Evolutionary conservation across 1,140 invertebrate species (phyloP).

Genomic region (Lordiphosa stackelbergi): DNA sequence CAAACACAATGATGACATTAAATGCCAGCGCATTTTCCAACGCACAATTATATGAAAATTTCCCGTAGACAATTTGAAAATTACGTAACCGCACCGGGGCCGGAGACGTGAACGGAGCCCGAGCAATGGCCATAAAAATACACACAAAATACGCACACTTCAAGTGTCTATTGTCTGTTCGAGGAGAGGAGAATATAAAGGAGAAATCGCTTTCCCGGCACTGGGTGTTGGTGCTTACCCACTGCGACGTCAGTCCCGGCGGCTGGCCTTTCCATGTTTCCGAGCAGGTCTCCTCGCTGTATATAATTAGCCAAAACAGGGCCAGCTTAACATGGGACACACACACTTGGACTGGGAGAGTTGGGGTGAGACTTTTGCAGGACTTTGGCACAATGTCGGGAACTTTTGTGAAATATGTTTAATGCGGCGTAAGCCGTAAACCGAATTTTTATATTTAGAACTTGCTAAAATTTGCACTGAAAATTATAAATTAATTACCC

Average conservation of each 20-base stretch:
- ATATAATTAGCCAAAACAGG: slow-evolving; percentile 69
- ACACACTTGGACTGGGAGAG: slow-evolving; percentile 1
- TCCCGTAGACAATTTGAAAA: slow-evolving; percentile 25
- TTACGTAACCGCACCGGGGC: slow-evolving; percentile 62
- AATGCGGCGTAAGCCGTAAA: slow-evolving; percentile 12
- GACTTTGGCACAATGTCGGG: slow-evolving; percentile 29
- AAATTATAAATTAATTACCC: slow-evolving; percentile 25
- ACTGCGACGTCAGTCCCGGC: slow-evolving; percentile 26
- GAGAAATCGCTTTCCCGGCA: slow-evolving; percentile 30
- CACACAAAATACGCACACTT: slow-evolving; percentile 42
- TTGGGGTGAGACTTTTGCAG: slow-evolving; percentile 34
- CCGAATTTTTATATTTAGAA: slow-evolving; percentile 59
- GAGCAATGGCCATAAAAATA: slow-evolving; percentile 53
- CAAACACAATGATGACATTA: slow-evolving; percentile 12
- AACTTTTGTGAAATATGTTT: not conserved
- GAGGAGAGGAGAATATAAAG: slow-evolving; percentile 17
- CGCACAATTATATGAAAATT: slow-evolving; percentile 54
- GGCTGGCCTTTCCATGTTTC: slow-evolving; percentile 57
- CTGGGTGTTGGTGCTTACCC: slow-evolving; percentile 39
- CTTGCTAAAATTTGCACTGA: slow-evolving; percentile 31
- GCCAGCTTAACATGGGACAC: slow-evolving; percentile 51
- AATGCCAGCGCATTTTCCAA: slow-evolving; percentile 30
- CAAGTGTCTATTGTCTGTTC: slow-evolving; percentile 40
- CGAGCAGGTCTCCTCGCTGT: slow-evolving; percentile 37
- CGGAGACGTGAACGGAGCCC: slow-evolving; percentile 33